Base-by-base conservation (phyloP, 2,797 vertebrate genomes). In the Phyllotis vaccarum region DNA sequence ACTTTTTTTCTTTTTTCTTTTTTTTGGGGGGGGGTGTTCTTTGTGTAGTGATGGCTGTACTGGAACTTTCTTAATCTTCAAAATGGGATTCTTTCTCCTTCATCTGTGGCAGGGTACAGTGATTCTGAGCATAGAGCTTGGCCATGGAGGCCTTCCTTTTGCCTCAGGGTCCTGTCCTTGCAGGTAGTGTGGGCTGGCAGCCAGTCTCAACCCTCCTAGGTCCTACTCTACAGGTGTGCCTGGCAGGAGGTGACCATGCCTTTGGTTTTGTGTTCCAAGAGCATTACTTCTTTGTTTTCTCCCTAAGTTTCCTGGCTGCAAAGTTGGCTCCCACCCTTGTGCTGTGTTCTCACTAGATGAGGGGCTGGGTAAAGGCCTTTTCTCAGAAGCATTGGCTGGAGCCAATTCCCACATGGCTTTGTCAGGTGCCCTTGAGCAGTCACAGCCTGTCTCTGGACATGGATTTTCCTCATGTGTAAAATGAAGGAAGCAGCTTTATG, bases 391-490 rank as follows among this genome's bases (percentile, higher is more conserved):
- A 13, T 31, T 79, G 37, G 37, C 43, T 58, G 54, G 11, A 79
- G 27, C 80, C 72, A 31, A 1, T 34, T 58, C 54, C 29, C 49
- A n/a, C 80, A 17, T 40, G n/a, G 10, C 21, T 80, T 40, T 17
- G 22, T 54, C 43, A 34, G 76, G 37, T 87, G 56, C 22, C 62
- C 82, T 79, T 17, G n/a, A 82, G 52, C 46, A 21, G 21, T 70
- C 90, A 37, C 5, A 58, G 64, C 24, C n/a, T 21, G 12, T 89
- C 66, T 58, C 74, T 64, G 49, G 46, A 29, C 11, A 1, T n/a
- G 29, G 52, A 40, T 60, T 89, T 89, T 95, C 78, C 89, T 86
- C 66, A 31, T 22, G 9, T 91, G 49, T 90, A 29, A 89, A 79
- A 86, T 2, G 79, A 62, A 68, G 76, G 52, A 60, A 21, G 64